Base-by-base conservation (phyloP, 2,888 invertebrate species). In the Pseudolycoriella hygida region DNA sequence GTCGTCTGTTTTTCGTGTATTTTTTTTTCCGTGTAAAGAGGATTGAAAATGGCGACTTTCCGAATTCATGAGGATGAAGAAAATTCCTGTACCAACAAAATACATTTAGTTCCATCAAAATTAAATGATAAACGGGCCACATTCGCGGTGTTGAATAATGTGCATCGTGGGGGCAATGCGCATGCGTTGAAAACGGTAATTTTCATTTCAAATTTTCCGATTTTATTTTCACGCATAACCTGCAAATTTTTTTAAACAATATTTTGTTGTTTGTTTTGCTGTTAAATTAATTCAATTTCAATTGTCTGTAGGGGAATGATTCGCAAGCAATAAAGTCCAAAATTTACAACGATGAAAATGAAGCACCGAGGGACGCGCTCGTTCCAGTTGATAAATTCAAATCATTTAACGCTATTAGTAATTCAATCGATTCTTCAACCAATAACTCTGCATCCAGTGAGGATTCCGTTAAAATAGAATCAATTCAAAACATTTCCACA, bases 391-490 rank as follows among this genome's bases (percentile, higher is more conserved):
- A 77, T 48, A 79, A 81, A 57, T 77, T 79, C 64, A 80, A 83
- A 65, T 74, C 79, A 38, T 82, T 82, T 59, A 34, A 5, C 11
- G 34, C 11, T 12, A 12, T 14, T 34, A 14, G n/a, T 34, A 14
- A 34, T 34, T 8, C 4, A 34, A 34, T 10, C n/a, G 15, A 10
- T 12, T 34, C 34, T 34, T 4, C 34, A n/a, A n/a, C n/a, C n/a
- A n/a, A n/a, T n/a, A n/a, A n/a, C 5, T 80, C 78, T 54, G 79
- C 83, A 2, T 83, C 79, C 55, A 82, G 83, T 57, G 82, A 81
- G 53, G 64, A 61, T 45, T 62, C 66, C 39, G 65, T 67, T 10
- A 72, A 70, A 25, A 34, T 14, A 12, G 34, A 34, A 34, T 10
- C 15, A 12, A 34, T 14, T 12, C 34, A 14, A 34, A 34, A 34